These are phyloP conservation scores for Polydrusus tereticollis DNA, from an alignment of 2,888 invertebrate genomes.

Conservation along the genomic window DNA sequence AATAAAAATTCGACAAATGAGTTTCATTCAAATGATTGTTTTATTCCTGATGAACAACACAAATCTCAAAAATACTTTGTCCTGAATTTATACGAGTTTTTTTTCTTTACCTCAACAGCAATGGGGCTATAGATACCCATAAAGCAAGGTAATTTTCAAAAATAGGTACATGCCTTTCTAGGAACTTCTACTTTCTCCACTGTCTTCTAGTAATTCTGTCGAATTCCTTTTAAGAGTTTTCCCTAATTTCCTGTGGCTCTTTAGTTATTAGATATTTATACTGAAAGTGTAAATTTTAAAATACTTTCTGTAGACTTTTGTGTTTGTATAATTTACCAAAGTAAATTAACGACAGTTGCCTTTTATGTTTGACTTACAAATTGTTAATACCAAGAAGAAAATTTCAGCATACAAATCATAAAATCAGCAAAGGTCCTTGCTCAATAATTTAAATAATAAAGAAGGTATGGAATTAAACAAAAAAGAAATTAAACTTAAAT, in stretches of 20 bases:
- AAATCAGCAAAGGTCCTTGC: not conserved
- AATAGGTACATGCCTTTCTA: constrained; percentile 24
- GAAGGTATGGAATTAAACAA: not conserved
- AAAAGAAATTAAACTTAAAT: not conserved
- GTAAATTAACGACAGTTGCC: not conserved
- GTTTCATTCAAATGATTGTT: not conserved
- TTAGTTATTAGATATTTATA: constrained; percentile 41
- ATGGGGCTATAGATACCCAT: constrained; percentile 62
- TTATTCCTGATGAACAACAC: not conserved
- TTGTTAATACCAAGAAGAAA: not conserved
- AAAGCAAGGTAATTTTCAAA: constrained; percentile 57
- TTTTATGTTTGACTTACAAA: not conserved
- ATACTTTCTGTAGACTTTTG: constrained; percentile 25
- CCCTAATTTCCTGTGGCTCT: constrained; percentile 24
- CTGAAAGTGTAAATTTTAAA: constrained; percentile 8
- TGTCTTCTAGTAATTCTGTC: constrained; percentile 29
- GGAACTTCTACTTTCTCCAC: constrained; percentile 37
- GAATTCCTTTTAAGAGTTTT: constrained; percentile 23
- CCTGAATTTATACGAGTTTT: constrained; percentile 18
- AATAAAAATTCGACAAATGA: not conserved
- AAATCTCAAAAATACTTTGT: not conserved
- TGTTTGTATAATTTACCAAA: not conserved
- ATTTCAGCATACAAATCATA: not conserved
- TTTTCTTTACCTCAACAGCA: constrained; percentile 58
- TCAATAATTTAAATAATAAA: constrained; percentile 9